A percentile compares a stretch with the other conserved stretches of the same genome.
phyloP scores from a whole-genome alignment of 1,140 invertebrate genomes.

The Chrysopa pallens region DNA sequence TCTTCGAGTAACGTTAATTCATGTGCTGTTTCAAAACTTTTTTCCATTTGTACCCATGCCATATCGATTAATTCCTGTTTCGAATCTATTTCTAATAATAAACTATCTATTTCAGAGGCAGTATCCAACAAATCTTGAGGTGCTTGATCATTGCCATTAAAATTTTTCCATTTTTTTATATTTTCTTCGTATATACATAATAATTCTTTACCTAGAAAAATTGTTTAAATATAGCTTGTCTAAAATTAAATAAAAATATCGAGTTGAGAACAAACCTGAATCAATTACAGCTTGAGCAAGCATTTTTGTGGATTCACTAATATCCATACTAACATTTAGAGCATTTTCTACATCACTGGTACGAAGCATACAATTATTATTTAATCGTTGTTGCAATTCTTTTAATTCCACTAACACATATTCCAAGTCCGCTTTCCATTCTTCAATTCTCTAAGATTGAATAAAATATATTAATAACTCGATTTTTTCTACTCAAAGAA shows the following conservation, averaged over 20 bases:
- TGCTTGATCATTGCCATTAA: constrained; percentile 12
- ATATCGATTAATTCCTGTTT: constrained; percentile 38
- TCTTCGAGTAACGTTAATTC: constrained; percentile 39
- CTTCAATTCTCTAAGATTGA: constrained; percentile 35
- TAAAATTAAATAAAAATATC: not conserved
- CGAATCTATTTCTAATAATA: constrained; percentile 35
- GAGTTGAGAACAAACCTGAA: constrained; percentile 14
- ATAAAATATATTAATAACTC: no score
- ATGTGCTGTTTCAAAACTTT: constrained; percentile 35
- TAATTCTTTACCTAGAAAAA: no score
- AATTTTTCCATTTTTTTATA: no score
- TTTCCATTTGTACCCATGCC: constrained; percentile 38
- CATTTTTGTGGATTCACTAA: constrained; percentile 24
- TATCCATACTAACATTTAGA: constrained; percentile 23
- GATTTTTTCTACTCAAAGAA: not conserved
- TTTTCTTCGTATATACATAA: no score
- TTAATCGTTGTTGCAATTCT: constrained; percentile 28
- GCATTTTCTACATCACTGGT: constrained; percentile 27
- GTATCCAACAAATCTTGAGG: constrained; percentile 41
- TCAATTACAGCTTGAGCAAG: constrained; percentile 20
- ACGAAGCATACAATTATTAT: constrained; percentile 20
- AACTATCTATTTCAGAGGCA: constrained; percentile 30
- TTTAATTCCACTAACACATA: constrained; percentile 32
- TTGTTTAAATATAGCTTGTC: no score
- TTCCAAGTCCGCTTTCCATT: constrained; percentile 32